Conservation (phyloP, 1,140 invertebrate genomes). For the Physella acuta region DNA sequence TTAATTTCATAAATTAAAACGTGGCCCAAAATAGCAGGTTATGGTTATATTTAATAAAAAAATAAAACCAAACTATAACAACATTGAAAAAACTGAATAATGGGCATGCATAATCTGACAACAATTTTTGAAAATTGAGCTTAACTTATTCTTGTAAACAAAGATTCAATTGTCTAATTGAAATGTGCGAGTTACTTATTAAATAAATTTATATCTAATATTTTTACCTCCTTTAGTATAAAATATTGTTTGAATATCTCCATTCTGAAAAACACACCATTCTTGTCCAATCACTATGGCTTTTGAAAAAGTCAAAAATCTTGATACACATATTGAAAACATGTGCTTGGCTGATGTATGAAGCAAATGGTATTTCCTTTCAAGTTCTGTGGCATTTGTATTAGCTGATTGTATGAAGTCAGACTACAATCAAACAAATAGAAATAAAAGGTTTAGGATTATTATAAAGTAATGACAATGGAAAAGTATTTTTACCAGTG, state of each 20-base stretch:
- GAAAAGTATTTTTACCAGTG: too few relatives aligned
- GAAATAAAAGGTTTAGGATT: too few relatives aligned
- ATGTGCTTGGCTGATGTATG: conserved; percentile 28
- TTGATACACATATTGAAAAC: conserved; percentile 38
- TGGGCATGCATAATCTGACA: not conserved
- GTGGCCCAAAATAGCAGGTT: too few relatives aligned
- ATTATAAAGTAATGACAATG: too few relatives aligned
- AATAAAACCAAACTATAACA: too few relatives aligned
- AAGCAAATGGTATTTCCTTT: conserved; percentile 38
- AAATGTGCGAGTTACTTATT: too few relatives aligned
- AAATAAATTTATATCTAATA: too few relatives aligned
- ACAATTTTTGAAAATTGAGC: not conserved
- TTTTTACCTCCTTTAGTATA: conserved; percentile 20
- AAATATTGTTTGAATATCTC: conserved; percentile 44
- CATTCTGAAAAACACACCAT: conserved; percentile 45
- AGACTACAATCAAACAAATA: too few relatives aligned
- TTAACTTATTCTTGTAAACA: not conserved
- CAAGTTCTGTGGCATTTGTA: conserved; percentile 34
- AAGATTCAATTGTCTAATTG: too few relatives aligned
- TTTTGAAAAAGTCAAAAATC: conserved; percentile 36
- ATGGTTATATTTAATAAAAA: too few relatives aligned
- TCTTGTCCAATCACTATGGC: conserved; percentile 32
- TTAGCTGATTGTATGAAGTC: conserved; percentile 35
- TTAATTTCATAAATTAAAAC: too few relatives aligned
- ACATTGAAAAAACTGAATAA: too few relatives aligned